A percentile compares a stretch with the other conserved stretches of the same genome.
Conservation (phyloP, 2,797 vertebrate species). For the Sternotherus odoratus region DNA sequence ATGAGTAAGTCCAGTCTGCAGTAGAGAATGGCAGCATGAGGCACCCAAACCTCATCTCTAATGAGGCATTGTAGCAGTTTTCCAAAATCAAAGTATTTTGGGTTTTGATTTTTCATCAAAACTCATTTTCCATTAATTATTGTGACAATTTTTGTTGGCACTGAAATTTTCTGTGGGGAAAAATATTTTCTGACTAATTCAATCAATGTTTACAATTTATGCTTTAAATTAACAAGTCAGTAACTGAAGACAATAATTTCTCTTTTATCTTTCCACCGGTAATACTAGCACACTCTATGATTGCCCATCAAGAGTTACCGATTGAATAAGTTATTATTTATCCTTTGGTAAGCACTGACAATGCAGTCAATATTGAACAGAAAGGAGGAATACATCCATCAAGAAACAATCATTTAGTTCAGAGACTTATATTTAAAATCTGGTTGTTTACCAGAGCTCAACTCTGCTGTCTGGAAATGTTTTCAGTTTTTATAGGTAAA, state of each 20-base stretch:
- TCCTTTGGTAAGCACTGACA: not conserved
- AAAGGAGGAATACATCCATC: not conserved
- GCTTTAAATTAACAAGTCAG: not conserved
- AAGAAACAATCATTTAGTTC: not conserved
- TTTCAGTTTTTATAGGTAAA: not conserved
- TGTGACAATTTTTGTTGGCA: not conserved
- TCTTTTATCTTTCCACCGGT: not conserved
- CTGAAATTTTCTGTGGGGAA: not conserved
- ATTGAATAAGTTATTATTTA: not conserved
- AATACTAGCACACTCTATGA: not conserved
- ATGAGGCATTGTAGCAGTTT: not conserved
- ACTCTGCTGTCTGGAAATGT: not conserved
- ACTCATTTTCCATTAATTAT: not conserved
- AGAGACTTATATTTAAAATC: not conserved
- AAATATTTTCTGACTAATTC: not conserved
- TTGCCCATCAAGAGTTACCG: not conserved
- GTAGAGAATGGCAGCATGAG: not conserved
- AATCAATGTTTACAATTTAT: not conserved
- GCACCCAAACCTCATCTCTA: not conserved
- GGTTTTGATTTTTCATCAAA: not conserved
- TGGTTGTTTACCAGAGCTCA: not conserved
- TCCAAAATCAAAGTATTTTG: not conserved
- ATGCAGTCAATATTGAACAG: not conserved
- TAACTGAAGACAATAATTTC: not conserved
- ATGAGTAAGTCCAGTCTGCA: not conserved